Percentiles rank a stretch among this genome's conserved stretches.
These are phyloP conservation scores for Neelides sp. DNA, from an alignment of 1,140 invertebrate species.

Conservation along the genomic window DNA sequence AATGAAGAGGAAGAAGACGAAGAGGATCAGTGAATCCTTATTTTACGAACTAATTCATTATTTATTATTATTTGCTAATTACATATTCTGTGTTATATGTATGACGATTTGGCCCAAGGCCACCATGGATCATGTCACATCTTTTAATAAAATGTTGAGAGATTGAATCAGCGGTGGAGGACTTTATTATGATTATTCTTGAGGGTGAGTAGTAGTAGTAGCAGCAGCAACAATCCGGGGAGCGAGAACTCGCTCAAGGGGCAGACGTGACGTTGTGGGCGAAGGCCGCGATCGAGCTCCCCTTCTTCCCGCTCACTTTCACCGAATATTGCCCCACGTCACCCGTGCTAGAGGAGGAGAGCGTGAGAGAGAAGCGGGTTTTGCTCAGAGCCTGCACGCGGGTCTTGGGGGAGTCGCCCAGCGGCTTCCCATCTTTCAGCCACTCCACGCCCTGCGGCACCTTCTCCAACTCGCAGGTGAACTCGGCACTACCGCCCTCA, in stretches of 20 bases:
- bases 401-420: slow-evolving; percentile 64
- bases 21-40: not conserved
- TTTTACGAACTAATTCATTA: too few relatives aligned
- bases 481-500: slow-evolving; percentile 64
- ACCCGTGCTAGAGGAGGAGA: slow-evolving; percentile 57
- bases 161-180: too few relatives aligned
- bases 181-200: too few relatives aligned
- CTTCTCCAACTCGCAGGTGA: slow-evolving; percentile 64
- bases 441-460: slow-evolving; percentile 56
- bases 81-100: too few relatives aligned
- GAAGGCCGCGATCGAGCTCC: slow-evolving; percentile 67
- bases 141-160: too few relatives aligned
- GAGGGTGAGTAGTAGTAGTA: too few relatives aligned
- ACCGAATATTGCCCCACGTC: slow-evolving; percentile 84
- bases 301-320: slow-evolving; percentile 69
- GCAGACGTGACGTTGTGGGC: slow-evolving; percentile 57
- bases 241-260: too few relatives aligned
- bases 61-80: too few relatives aligned
- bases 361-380: slow-evolving; percentile 56
- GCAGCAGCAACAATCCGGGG: too few relatives aligned
- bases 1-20: not conserved
- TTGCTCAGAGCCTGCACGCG: slow-evolving; percentile 51
- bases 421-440: slow-evolving; percentile 79
- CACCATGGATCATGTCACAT: too few relatives aligned
- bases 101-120: too few relatives aligned